phyloP scores from a whole-genome alignment of 2,888 invertebrate species.

The Hydriomena furcata region DNA sequence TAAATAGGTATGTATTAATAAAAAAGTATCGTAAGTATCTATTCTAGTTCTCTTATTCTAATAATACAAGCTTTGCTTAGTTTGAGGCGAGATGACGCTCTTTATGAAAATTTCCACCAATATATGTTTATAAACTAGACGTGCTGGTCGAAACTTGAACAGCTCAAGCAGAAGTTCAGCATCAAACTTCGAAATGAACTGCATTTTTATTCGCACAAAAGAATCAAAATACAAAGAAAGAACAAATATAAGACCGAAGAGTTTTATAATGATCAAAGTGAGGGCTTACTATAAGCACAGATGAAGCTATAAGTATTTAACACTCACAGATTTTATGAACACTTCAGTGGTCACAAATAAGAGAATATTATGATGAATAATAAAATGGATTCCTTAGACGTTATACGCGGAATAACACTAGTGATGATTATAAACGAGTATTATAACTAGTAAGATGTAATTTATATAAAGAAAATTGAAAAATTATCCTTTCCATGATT shows the following conservation, averaged over 20 bases:
- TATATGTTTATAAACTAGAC: no score
- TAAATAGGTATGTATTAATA: conserved; percentile 12
- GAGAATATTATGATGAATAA: background rate
- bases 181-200: conserved; percentile 30
- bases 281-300: no score
- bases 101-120: no score
- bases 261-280: background rate
- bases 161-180: conserved; percentile 26
- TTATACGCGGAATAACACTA: background rate
- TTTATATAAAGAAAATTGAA: background rate
- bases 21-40: no score
- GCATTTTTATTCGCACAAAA: conserved; percentile 29
- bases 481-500: background rate
- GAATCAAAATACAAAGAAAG: conserved; percentile 5
- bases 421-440: background rate
- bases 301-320: no score
- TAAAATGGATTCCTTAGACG: background rate
- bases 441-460: background rate
- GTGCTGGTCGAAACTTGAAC: conserved; percentile 24
- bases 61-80: no score
- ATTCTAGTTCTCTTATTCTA: no score
- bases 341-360: background rate
- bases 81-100: no score
- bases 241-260: conserved; percentile 4
- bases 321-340: background rate